phyloP scores from a whole-genome alignment of 2,888 invertebrate species.

The Protula sp. region DNA sequence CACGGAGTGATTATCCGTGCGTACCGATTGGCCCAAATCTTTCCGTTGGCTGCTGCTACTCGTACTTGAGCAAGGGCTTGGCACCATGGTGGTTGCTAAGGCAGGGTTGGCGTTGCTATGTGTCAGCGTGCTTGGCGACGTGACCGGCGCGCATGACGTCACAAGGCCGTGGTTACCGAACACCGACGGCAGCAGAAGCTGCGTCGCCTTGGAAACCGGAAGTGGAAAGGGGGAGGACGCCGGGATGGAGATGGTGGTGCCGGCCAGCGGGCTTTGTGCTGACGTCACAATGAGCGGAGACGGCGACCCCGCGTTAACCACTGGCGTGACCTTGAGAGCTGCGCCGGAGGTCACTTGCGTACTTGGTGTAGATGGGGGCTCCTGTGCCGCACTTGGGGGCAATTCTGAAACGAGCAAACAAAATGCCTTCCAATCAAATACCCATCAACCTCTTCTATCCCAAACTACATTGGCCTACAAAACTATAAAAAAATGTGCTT shows the following conservation, averaged over 20 bases:
- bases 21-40: background rate
- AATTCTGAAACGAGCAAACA: slow-evolving; percentile 61
- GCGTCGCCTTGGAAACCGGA: background rate
- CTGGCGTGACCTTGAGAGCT: background rate
- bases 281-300: background rate
- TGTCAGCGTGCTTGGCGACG: background rate
- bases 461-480: too few relatives aligned
- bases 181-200: background rate
- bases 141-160: background rate
- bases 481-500: too few relatives aligned
- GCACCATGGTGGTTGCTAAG: too few relatives aligned
- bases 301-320: background rate
- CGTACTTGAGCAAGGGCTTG: background rate
- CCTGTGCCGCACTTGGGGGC: slow-evolving; percentile 79
- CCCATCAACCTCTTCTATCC: too few relatives aligned
- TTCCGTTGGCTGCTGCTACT: background rate
- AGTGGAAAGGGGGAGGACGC: background rate
- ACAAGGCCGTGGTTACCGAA: background rate
- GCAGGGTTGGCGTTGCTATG: background rate
- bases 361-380: slow-evolving; percentile 60
- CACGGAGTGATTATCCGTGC: background rate
- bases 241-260: background rate
- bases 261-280: background rate
- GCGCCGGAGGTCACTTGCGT: background rate
- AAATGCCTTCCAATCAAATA: too few relatives aligned